phyloP scores from a whole-genome alignment of 2,888 invertebrate genomes.

The Eristalis arbustorum region DNA sequence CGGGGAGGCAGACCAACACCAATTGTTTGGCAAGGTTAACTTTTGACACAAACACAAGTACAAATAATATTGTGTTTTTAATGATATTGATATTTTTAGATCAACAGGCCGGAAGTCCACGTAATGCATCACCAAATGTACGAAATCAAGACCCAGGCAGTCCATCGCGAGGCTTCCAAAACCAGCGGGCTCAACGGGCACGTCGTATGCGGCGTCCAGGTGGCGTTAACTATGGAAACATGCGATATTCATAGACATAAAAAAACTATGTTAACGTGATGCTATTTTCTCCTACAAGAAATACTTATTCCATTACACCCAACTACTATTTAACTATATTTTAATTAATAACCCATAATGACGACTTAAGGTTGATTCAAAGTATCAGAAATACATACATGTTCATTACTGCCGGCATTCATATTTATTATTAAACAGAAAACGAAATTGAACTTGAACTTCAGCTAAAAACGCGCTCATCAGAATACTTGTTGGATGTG shows the following conservation, averaged over 20 bases:
- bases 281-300: conserved; percentile 46
- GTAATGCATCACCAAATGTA: conserved; percentile 72
- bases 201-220: conserved; percentile 78
- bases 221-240: conserved; percentile 76
- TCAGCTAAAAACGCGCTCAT: not conserved
- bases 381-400: conserved; percentile 32
- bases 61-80: not conserved
- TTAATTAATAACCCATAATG: conserved; percentile 27
- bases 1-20: conserved; percentile 82
- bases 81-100: conserved; percentile 51
- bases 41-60: not conserved
- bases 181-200: conserved; percentile 76
- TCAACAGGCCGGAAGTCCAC: conserved; percentile 71
- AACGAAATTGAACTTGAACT: not conserved
- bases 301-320: conserved; percentile 48
- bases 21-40: conserved; percentile 82
- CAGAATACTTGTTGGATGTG: not conserved
- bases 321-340: conserved; percentile 49
- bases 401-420: conserved; percentile 26
- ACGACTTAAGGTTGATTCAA: conserved; percentile 16
- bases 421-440: not conserved
- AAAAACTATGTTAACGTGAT: conserved; percentile 46
- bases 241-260: conserved; percentile 73
- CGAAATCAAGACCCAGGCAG: conserved; percentile 73
- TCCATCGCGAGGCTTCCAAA: conserved; percentile 74